These are phyloP conservation scores for Hyppa rectilinea DNA, from an alignment of 2,888 invertebrate species.

Conservation along the genomic window DNA sequence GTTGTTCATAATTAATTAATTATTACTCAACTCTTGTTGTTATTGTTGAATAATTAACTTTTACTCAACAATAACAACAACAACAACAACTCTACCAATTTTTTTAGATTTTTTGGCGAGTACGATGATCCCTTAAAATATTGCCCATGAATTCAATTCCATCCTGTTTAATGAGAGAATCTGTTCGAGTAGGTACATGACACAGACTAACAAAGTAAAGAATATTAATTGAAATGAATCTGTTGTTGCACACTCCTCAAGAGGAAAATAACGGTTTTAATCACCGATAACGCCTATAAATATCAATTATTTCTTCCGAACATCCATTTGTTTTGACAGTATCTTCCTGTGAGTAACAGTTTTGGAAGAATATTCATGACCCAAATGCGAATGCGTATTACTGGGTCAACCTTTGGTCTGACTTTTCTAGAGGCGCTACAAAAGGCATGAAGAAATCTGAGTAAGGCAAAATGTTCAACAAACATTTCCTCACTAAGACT, in stretches of 20 bases:
- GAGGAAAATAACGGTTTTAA: slow-evolving; percentile 36
- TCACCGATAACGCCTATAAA: slow-evolving; percentile 33
- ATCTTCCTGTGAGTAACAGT: slow-evolving; percentile 12
- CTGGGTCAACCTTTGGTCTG: neutral
- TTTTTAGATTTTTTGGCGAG: too few relatives aligned
- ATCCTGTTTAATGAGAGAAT: too few relatives aligned
- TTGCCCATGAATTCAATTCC: too few relatives aligned
- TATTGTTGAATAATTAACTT: too few relatives aligned
- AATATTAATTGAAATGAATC: slow-evolving; percentile 35
- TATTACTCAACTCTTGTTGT: too few relatives aligned
- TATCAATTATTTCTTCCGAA: slow-evolving; percentile 46
- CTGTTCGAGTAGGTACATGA: neutral
- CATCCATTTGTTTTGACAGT: slow-evolving; percentile 27
- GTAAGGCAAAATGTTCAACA: slow-evolving; percentile 7
- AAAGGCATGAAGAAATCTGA: neutral
- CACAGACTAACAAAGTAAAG: neutral
- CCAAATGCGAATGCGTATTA: neutral
- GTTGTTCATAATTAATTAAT: too few relatives aligned
- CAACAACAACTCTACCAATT: too few relatives aligned
- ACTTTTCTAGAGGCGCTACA: neutral
- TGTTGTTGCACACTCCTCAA: slow-evolving; percentile 31
- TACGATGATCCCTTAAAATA: too few relatives aligned
- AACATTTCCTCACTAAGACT: slow-evolving; percentile 32
- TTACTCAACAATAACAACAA: too few relatives aligned
- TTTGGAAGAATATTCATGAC: slow-evolving; percentile 20